phyloP scores from a whole-genome alignment of 1,140 invertebrate genomes.

The Archivesica marissinica region DNA sequence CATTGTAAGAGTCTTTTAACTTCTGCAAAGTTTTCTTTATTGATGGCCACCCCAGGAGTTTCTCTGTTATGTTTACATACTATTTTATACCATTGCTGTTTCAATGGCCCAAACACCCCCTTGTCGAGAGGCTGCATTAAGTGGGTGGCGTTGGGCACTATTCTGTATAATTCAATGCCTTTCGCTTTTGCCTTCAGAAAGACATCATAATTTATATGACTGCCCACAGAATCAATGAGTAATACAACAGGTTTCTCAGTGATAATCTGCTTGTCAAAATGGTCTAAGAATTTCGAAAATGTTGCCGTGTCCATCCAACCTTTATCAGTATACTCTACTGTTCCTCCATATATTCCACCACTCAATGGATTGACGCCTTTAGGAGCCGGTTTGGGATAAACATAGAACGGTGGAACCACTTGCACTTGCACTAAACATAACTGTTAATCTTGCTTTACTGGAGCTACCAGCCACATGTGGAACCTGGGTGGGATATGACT shows the following conservation, averaged over 20 bases:
- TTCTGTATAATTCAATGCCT: constrained; percentile 58
- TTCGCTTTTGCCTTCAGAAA: constrained; percentile 17
- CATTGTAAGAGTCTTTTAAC: constrained; percentile 38
- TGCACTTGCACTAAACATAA: constrained; percentile 38
- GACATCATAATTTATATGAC: neutral
- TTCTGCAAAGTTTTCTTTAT: constrained; percentile 57
- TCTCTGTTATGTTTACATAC: constrained; percentile 36
- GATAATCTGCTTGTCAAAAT: constrained; percentile 42
- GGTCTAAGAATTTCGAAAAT: constrained; percentile 40
- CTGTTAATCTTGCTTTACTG: constrained; percentile 46
- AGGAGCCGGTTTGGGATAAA: constrained; percentile 1
- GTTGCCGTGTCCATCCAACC: constrained; percentile 47
- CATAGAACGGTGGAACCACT: constrained; percentile 38
- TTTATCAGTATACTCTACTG: constrained; percentile 37
- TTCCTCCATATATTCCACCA: constrained; percentile 6
- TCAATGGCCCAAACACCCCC: constrained; percentile 53
- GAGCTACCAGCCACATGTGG: constrained; percentile 25
- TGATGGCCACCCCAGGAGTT: constrained; percentile 22
- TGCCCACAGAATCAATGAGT: constrained; percentile 34
- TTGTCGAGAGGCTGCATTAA: constrained; percentile 59
- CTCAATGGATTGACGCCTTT: constrained; percentile 30
- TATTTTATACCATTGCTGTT: constrained; percentile 45
- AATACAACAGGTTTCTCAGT: constrained; percentile 53
- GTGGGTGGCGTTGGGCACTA: constrained; percentile 55
- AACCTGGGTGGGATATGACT: constrained; percentile 15